Base-by-base conservation (phyloP, 2,113 vertebrate species). In the Etheostoma cragini region DNA sequence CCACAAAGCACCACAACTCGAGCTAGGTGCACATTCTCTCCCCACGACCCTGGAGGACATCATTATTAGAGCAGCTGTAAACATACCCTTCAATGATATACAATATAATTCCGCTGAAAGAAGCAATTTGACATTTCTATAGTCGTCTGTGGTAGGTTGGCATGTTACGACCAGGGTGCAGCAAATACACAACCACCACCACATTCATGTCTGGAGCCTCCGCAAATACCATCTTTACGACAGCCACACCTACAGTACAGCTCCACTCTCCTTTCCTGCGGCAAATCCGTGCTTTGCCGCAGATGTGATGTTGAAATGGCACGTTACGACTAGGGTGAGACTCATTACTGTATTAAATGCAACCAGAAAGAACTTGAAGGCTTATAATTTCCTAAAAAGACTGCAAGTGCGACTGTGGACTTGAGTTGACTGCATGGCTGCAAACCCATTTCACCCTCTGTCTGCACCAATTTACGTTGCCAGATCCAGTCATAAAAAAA, bases 341-440 rank as follows among this genome's bases (percentile, higher is more conserved):
- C 60, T 87, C 61, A 78, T 88, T 82, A 81, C 70, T 69, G 68
- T n/a, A 63, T 63, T 71, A 72, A 87, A 85, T 68, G 52, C 19
- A 78, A 50, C 79, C 35, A 22, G n/a, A 57, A 72, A 77, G 71
- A 81, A 76, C 60, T 50, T 60, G 52, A 88, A 70, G 77, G 54
- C 64, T 77, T 82, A 60, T 75, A 88, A 91, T 90, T 88, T 81
- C 58, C 65, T 74, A 76, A 75, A 86, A 90, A 78, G 84, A 89
- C 68, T 84, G 88, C 76, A 89, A 76, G 82, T 82, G 69, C n/a
- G 7, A 61, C 73, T 76, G 69, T 26, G 57, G 72, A 78, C 70
- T 47, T 0, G 35, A 75, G 77, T n/a, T 35, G 54, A 78, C 66
- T 88, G 77, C 72, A 2, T 16, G 26, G 65, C 76, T 53, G 56